A percentile compares a stretch with the other conserved stretches of the same genome.
Conservation (phyloP, 2,113 vertebrate species). For the Oophaga pumilio region DNA sequence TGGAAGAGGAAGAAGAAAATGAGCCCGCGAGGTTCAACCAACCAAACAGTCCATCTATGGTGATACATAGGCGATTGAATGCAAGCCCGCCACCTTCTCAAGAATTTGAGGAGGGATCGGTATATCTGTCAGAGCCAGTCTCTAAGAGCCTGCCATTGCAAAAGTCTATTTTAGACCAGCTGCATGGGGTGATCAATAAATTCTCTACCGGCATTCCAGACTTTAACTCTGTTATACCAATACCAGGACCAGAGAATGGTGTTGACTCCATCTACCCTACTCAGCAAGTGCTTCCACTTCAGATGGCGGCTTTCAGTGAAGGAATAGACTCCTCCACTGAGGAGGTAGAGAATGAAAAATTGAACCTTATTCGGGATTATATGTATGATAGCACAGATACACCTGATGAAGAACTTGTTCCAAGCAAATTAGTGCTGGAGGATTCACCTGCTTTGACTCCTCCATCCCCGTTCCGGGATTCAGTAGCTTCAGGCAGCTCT, state of each 20-base stretch:
- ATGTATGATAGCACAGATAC: constrained; percentile 79
- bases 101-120: constrained; percentile 68
- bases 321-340: constrained; percentile 72
- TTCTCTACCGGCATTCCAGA: constrained; percentile 75
- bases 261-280: constrained; percentile 66
- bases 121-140: constrained; percentile 74
- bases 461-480: constrained; percentile 96
- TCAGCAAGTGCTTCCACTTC: constrained; percentile 73
- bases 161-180: constrained; percentile 73
- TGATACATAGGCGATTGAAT: constrained; percentile 73
- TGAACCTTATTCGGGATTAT: constrained; percentile 87
- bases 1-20: constrained; percentile 80
- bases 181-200: constrained; percentile 79
- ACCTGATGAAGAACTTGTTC: constrained; percentile 75
- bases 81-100: constrained; percentile 64
- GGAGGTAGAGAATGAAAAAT: constrained; percentile 75
- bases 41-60: constrained; percentile 73
- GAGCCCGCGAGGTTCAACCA: constrained; percentile 75
- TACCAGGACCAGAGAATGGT: constrained; percentile 66
- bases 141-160: constrained; percentile 72
- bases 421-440: constrained; percentile 81
- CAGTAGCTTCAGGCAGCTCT: constrained; percentile 84
- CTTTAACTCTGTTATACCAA: constrained; percentile 71
- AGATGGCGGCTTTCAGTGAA: constrained; percentile 70
- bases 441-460: constrained; percentile 87